Base-by-base conservation (phyloP, 1,140 invertebrate genomes). In the Lutraria rhynchaena region DNA sequence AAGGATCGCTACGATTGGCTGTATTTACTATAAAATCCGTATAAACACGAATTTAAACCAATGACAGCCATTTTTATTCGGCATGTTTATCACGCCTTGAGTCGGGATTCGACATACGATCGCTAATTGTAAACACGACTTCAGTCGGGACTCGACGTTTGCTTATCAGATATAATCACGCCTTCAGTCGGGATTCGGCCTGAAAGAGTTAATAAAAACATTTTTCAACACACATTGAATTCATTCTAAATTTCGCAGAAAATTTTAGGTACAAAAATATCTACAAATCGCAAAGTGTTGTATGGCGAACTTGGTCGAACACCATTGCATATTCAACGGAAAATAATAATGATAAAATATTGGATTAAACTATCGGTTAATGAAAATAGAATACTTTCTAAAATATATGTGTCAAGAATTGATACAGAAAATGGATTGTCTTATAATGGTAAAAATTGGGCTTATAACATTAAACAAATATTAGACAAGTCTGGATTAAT, bases 381-480 rank as follows among this genome's bases (percentile, higher is more conserved):
- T 11, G n/a, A n/a, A n/a, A 55, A 22, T 55, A 11, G 9, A n/a
- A 55, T 55, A 7, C 51, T 7, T 11, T 55, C 24, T 55, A 55
- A 55, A 55, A 55, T 22, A 11, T 55, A 55, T 55, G 51, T 55
- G 51, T 55, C 24, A 55, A 55, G 51, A 55, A 55, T 55, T 55
- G 51, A 55, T 55, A 55, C 51, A 11, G 51, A 55, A 4, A 55
- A 55, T 55, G 51, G 51, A 55, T 22, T 11, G n/a, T 55, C 51
- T 11, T 55, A 55, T 55, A 55, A 55, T n/a, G 51, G 51, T 55
- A 55, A n/a, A n/a, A n/a, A n/a, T n/a, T n/a, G n/a, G n/a, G n/a
- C n/a, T n/a, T n/a, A n/a, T n/a, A n/a, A n/a, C n/a, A 11, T 55
- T 55, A 55, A 55, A 55, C 51, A 55, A 55, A 55, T 55, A 55